Conservation (phyloP, 2,113 vertebrate genomes). For the Sitta europaea region DNA sequence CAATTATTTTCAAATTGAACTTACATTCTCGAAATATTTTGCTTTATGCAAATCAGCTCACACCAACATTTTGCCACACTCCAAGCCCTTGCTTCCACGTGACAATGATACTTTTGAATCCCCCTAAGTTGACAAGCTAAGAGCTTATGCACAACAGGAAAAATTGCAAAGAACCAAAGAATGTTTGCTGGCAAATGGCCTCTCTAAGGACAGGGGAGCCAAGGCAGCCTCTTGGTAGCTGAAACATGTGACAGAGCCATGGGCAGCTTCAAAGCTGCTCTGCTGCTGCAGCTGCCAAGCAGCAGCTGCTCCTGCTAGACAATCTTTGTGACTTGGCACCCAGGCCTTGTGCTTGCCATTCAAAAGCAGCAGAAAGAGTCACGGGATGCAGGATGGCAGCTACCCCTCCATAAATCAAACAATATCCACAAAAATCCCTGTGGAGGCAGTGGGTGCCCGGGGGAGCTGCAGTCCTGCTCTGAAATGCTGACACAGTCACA, state of each 20-base stretch:
- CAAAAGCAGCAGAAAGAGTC: constrained; percentile 26
- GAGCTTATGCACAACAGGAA: neutral
- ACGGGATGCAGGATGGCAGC: neutral
- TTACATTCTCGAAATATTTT: neutral
- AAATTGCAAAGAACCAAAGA: constrained; percentile 9
- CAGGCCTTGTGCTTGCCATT: constrained; percentile 20
- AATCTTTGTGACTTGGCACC: constrained; percentile 56
- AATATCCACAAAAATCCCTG: neutral
- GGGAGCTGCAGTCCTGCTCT: neutral
- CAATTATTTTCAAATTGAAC: neutral
- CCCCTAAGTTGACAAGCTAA: neutral
- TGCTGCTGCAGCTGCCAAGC: constrained; percentile 60
- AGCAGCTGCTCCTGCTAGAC: constrained; percentile 70
- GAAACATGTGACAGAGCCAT: constrained; percentile 49
- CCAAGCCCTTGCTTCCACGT: neutral
- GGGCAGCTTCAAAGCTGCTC: constrained; percentile 69
- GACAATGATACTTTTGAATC: neutral
- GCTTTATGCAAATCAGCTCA: neutral
- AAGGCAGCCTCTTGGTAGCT: constrained; percentile 53
- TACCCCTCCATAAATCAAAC: neutral
- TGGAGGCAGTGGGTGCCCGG: neutral
- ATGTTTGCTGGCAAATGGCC: constrained; percentile 53
- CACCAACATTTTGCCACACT: neutral
- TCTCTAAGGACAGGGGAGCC: constrained; percentile 45
- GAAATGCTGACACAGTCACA: neutral